Evolutionary conservation across 1,140 invertebrate species (phyloP).

Genomic region (Mactra quadrangularis): DNA sequence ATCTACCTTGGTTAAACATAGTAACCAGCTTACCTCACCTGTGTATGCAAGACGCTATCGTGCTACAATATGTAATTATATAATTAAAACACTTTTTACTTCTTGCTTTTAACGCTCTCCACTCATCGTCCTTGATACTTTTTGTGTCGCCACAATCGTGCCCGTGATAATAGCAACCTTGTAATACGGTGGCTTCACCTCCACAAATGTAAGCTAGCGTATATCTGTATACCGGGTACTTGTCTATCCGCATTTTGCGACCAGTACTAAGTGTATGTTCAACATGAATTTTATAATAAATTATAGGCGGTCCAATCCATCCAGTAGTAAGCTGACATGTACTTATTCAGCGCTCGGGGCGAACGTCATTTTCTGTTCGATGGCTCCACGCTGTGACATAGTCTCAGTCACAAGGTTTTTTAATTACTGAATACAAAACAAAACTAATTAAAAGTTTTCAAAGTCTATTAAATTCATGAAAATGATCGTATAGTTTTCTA

Average conservation of each 20-base stretch:
- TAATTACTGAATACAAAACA: too few species aligned
- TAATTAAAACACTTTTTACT: too few species aligned
- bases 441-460: too few species aligned
- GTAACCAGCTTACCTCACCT: too few species aligned
- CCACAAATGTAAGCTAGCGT: background rate
- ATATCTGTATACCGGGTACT: slow-evolving; percentile 38
- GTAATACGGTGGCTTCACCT: background rate
- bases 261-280: slow-evolving; percentile 25
- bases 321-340: slow-evolving; percentile 44
- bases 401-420: too few species aligned
- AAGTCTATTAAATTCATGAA: too few species aligned
- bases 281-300: background rate
- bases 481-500: too few species aligned
- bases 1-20: too few species aligned
- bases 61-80: too few species aligned
- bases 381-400: slow-evolving; percentile 55
- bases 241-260: background rate
- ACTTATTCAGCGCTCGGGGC: slow-evolving; percentile 46
- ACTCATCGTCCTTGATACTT: slow-evolving; percentile 16
- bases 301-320: slow-evolving; percentile 43
- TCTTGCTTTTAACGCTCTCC: background rate
- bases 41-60: too few species aligned
- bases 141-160: slow-evolving; percentile 44
- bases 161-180: slow-evolving; percentile 62
- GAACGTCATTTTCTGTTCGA: slow-evolving; percentile 48